These are phyloP conservation scores for Drosophila kambysellisi DNA, from an alignment of 2,888 invertebrate species.

Conservation along the genomic window DNA sequence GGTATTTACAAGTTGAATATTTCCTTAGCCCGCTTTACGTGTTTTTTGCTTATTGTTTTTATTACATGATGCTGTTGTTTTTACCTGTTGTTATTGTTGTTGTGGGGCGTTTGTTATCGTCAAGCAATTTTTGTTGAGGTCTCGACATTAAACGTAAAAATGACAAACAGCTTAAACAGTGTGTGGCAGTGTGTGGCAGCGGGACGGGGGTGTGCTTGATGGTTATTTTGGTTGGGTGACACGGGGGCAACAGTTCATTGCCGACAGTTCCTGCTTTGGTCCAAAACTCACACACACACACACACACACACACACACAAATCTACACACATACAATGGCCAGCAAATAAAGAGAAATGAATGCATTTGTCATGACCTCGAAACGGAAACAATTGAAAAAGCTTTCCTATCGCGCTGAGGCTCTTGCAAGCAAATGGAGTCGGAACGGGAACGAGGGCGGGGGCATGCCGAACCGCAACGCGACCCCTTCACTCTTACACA, in stretches of 20 bases:
- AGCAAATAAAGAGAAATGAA: constrained; percentile 68
- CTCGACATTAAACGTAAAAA: constrained; percentile 68
- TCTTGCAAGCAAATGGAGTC: constrained; percentile 34
- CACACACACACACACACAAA: background rate
- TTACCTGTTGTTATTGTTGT: constrained; percentile 9
- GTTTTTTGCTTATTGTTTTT: constrained; percentile 61
- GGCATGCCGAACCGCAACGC: constrained; percentile 23
- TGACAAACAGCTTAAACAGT: constrained; percentile 54
- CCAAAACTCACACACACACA: constrained; percentile 45
- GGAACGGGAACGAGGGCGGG: background rate
- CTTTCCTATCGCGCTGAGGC: constrained; percentile 73
- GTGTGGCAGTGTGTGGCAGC: constrained; percentile 2
- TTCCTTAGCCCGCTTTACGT: constrained; percentile 7
- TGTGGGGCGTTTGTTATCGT: constrained; percentile 40
- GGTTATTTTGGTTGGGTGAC: constrained; percentile 4
- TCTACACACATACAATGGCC: constrained; percentile 17
- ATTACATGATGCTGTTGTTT: constrained; percentile 42
- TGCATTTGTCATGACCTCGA: constrained; percentile 81
- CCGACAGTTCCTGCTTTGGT: constrained; percentile 67
- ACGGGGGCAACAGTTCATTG: constrained; percentile 69
- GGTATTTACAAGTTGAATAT: constrained; percentile 13
- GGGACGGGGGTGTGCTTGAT: background rate
- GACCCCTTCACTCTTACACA: constrained; percentile 16
- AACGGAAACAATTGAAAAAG: constrained; percentile 80
- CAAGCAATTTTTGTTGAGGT: constrained; percentile 75